Evolutionary conservation across 2,888 invertebrate species (phyloP).

Genomic region (Nomada flava): DNA sequence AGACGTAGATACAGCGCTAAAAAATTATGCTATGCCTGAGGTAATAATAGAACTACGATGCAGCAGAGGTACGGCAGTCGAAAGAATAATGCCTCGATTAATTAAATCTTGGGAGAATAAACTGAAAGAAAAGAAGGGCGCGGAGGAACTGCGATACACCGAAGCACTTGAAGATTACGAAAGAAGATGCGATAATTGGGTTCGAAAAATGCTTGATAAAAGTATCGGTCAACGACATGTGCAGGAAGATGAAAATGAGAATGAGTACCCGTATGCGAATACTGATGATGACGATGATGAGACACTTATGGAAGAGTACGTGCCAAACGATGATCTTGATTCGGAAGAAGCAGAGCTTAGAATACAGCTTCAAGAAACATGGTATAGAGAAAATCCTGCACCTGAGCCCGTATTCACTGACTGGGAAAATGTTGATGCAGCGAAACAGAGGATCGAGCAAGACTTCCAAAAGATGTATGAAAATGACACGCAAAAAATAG

Average conservation of each 20-base stretch:
- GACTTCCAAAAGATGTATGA: slow-evolving; percentile 85
- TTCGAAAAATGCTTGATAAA: slow-evolving; percentile 38
- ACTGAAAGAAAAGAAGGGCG: slow-evolving; percentile 67
- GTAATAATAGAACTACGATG: slow-evolving; percentile 85
- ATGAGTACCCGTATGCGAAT: background rate
- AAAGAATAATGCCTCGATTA: slow-evolving; percentile 81
- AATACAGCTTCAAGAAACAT: slow-evolving; percentile 77
- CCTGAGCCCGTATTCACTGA: slow-evolving; percentile 83
- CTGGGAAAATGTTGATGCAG: slow-evolving; percentile 85
- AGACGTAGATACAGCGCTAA: slow-evolving; percentile 86
- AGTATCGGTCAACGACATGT: slow-evolving; percentile 51
- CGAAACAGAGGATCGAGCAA: slow-evolving; percentile 83
- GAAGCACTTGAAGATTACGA: slow-evolving; percentile 72
- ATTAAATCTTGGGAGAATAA: slow-evolving; percentile 83
- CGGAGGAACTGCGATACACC: slow-evolving; percentile 82
- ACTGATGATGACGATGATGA: slow-evolving; percentile 17
- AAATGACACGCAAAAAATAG: slow-evolving; percentile 84
- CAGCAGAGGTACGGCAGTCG: slow-evolving; percentile 79
- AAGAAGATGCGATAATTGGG: slow-evolving; percentile 53
- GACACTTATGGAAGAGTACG: slow-evolving; percentile 16
- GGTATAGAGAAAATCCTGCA: slow-evolving; percentile 70
- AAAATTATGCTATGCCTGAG: slow-evolving; percentile 86
- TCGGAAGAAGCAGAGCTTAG: slow-evolving; percentile 82
- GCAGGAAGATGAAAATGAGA: slow-evolving; percentile 57
- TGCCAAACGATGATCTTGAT: background rate